phyloP scores from a whole-genome alignment of 2,113 vertebrate genomes.

The Amphilophus citrinellus region DNA sequence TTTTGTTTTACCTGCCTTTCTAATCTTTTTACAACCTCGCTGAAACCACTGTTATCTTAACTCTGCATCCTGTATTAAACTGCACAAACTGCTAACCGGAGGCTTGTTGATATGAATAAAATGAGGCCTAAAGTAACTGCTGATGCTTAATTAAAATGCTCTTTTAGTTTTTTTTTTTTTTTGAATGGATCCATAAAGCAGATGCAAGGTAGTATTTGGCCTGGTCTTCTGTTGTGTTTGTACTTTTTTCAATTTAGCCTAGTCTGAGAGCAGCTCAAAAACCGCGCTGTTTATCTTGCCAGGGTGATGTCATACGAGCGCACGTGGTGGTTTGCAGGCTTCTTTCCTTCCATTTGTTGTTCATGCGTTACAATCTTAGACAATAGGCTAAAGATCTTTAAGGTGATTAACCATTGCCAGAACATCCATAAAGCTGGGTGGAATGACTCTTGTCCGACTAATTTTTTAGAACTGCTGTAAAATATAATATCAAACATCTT shows the following conservation, averaged over 20 bases:
- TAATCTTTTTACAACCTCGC: not conserved
- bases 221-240: not conserved
- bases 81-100: not conserved
- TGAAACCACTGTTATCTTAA: slow-evolving; percentile 1
- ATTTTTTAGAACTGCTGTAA: not conserved
- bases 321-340: not conserved
- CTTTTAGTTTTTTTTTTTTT: not conserved
- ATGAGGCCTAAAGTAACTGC: not conserved
- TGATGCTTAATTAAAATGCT: not conserved
- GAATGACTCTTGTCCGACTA: not conserved
- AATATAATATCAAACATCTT: not conserved
- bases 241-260: not conserved
- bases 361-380: not conserved
- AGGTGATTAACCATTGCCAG: not conserved
- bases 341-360: not conserved
- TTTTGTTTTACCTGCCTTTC: not conserved
- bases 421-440: not conserved
- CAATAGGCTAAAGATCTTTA: not conserved
- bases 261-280: not conserved
- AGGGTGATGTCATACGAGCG: not conserved
- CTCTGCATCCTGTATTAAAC: not conserved
- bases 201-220: not conserved
- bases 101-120: not conserved
- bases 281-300: not conserved
- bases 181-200: not conserved